Conservation (phyloP, 2,113 vertebrate species). For the Cyrtonyx montezumae region DNA sequence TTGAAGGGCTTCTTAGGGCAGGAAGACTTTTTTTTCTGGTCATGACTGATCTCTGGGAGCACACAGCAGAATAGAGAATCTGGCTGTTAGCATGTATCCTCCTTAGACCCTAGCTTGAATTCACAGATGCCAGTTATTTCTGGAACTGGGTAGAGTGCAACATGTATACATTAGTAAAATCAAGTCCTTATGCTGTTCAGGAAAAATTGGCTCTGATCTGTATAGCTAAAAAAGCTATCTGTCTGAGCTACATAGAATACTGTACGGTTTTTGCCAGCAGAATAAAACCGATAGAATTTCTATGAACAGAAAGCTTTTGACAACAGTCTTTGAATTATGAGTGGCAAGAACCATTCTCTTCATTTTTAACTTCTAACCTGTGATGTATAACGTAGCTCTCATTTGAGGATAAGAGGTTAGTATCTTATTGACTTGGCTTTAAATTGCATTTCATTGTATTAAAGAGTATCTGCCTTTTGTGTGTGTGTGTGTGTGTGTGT, state of each 20-base stretch:
- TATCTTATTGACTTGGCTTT: constrained; percentile 59
- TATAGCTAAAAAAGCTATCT: constrained; percentile 66
- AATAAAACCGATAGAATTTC: constrained; percentile 61
- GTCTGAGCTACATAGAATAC: constrained; percentile 53
- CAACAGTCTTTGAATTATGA: constrained; percentile 45
- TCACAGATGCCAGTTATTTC: constrained; percentile 18
- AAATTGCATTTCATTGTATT: constrained; percentile 63
- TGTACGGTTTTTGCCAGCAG: constrained; percentile 38
- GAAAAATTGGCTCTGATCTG: constrained; percentile 67
- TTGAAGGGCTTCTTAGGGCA: neutral
- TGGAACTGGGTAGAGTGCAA: constrained; percentile 36
- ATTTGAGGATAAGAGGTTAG: constrained; percentile 57
- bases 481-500: too few relatives aligned
- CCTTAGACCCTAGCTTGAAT: constrained; percentile 46
- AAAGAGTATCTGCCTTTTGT: constrained; percentile 42
- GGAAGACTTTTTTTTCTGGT: neutral
- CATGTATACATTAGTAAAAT: constrained; percentile 70
- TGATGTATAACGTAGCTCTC: constrained; percentile 38
- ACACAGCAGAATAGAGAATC: neutral
- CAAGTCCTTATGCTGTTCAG: constrained; percentile 68
- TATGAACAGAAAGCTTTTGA: constrained; percentile 54
- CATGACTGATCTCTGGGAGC: neutral
- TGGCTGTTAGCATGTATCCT: constrained; percentile 24
- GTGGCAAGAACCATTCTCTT: constrained; percentile 35
- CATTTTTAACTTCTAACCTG: constrained; percentile 61